Base-by-base conservation (phyloP, 2,888 invertebrate genomes). In the Aplocera efformata region DNA sequence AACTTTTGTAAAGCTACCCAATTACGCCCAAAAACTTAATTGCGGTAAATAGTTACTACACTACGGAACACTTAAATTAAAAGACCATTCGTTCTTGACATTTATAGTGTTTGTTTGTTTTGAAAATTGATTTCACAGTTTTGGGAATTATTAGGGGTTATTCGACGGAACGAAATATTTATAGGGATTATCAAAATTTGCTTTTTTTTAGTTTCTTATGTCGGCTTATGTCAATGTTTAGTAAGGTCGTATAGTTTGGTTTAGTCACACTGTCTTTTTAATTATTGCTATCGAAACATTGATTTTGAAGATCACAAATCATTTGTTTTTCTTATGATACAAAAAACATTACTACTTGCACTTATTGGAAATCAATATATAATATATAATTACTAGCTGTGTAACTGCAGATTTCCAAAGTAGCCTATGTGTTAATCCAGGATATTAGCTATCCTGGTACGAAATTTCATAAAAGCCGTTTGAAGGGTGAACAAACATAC, bases 71-170 rank as follows among this genome's bases (percentile, higher is more conserved):
- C 28, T 1, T 4, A 1, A 2, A 4, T 9, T 22, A 8, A 22
- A 6, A 32, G 6, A 11, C 5, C 7, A 8, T 11, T 31, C 21
- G 8, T 27, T 11, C 38, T 28, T 45, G 21, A 30, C 37, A 30
- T 6, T 9, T 11, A 11, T 27, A 31, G 7, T 10, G 28, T 50
- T 45, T 63, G 46, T 63, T 60, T 59, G 60, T 61, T 63, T 58
- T 48, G 36, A 27, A 50, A 61, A 64, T 62, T 62, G 58, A 59
- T 61, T 61, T 58, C 48, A 60, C 38, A 37, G 42, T 29, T 30
- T 36, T 7, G 17, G 7, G 25, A 29, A 36, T 32, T 32, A 35
- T 35, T 17, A 27, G 6, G 21, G 32, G 27, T 33, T 30, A 35
- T 36, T 32, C 11, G 25, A 22, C 10, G 40, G 32, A 45, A 45